These are phyloP conservation scores for Sinocyclocheilus anshuiensis DNA, from an alignment of 2,113 vertebrate genomes.

Conservation along the genomic window DNA sequence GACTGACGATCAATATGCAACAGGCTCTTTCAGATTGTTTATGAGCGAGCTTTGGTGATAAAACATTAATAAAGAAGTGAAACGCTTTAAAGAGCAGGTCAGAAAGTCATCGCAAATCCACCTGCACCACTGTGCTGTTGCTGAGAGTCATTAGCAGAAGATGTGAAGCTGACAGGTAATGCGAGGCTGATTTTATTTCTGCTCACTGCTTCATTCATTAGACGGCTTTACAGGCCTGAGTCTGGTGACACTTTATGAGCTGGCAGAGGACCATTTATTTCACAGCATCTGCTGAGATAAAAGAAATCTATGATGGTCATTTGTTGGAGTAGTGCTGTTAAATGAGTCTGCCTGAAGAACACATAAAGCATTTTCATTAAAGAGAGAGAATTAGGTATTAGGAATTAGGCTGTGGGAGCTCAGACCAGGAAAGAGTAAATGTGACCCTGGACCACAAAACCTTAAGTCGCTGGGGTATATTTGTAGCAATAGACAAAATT, in stretches of 20 bases:
- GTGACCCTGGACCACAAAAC: no score
- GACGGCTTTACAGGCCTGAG: conserved; percentile 60
- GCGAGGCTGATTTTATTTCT: conserved; percentile 11
- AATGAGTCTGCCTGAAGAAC: conserved; percentile 39
- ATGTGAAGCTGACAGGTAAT: background rate
- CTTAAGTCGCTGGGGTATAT: no score
- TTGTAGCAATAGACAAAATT: no score
- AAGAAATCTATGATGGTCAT: conserved; percentile 45
- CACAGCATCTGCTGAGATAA: conserved; percentile 55
- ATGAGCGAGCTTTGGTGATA: background rate
- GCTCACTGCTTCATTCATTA: conserved; percentile 53
- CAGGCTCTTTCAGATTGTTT: background rate
- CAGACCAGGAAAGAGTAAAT: background rate
- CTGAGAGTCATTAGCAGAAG: background rate
- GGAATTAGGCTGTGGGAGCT: background rate
- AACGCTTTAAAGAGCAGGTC: background rate
- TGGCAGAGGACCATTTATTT: conserved; percentile 18
- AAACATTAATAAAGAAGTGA: background rate
- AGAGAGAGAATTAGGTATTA: background rate
- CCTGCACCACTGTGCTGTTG: background rate
- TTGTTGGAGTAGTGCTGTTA: conserved; percentile 41
- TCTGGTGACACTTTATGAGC: conserved; percentile 51
- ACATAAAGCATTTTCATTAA: conserved; percentile 50
- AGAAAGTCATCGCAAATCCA: background rate
- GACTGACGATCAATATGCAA: background rate